phyloP scores from a whole-genome alignment of 92 coral and sea anemone species.

The Hydrozoanthus gracilis region DNA sequence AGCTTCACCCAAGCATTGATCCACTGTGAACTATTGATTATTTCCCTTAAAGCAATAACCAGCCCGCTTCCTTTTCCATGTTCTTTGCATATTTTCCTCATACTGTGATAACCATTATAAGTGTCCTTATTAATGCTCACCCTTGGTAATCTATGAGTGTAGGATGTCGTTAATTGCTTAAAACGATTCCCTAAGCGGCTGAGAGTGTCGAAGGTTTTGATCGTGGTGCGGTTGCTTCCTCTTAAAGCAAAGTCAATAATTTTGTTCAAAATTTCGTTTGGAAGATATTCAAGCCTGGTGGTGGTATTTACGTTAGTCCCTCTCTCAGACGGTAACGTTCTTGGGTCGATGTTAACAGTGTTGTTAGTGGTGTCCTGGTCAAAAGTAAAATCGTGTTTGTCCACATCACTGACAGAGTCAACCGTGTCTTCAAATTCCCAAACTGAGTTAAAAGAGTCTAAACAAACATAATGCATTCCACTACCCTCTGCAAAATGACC shows the following conservation, averaged over 20 bases:
- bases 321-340: background rate
- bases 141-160: background rate
- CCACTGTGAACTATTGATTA: no score
- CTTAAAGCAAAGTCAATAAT: background rate
- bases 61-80: constrained; percentile 17
- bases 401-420: background rate
- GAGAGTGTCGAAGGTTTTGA: background rate
- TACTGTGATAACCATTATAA: constrained; percentile 11
- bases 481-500: background rate
- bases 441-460: background rate
- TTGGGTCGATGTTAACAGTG: background rate
- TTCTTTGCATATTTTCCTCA: constrained; percentile 29
- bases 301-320: background rate
- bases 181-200: background rate
- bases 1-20: no score
- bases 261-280: background rate
- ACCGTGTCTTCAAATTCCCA: background rate
- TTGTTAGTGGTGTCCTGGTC: background rate
- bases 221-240: background rate
- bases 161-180: background rate
- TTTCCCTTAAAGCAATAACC: no score
- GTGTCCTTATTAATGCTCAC: background rate
- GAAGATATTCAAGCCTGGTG: background rate
- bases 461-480: background rate
- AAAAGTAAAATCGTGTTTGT: background rate